Conservation (phyloP, 2,113 vertebrate species). For the Circaetus cinerascens region DNA sequence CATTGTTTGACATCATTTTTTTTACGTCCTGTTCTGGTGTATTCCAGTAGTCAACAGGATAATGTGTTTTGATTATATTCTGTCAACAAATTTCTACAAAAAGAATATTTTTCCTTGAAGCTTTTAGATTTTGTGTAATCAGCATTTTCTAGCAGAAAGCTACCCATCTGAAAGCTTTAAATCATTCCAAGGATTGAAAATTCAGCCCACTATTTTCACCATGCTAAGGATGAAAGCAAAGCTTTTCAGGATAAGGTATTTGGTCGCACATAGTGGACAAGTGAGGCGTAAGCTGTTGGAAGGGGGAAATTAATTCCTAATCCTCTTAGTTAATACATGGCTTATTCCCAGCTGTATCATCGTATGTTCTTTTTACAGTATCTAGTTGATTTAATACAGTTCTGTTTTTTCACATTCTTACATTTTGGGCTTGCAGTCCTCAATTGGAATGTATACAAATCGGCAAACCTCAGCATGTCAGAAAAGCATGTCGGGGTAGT, state of each 20-base stretch:
- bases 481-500: fast-evolving
- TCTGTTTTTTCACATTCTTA: neutral
- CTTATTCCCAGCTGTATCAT: neutral
- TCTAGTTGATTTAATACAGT: neutral
- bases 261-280: neutral
- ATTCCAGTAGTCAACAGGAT: neutral
- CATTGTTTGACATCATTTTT: neutral
- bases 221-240: neutral
- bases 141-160: neutral
- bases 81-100: neutral
- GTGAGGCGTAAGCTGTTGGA: neutral
- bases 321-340: constrained; percentile 15
- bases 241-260: neutral
- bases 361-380: neutral
- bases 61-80: neutral
- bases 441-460: neutral
- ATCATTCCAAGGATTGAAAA: neutral
- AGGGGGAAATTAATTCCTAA: constrained; percentile 1
- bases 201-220: neutral
- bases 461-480: neutral
- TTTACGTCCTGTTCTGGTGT: neutral
- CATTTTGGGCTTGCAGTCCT: neutral
- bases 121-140: neutral
- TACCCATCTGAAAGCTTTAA: neutral
- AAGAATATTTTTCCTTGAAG: neutral